These are phyloP conservation scores for Bradypodion pumilum DNA, from an alignment of 2,797 vertebrate genomes.

Conservation along the genomic window DNA sequence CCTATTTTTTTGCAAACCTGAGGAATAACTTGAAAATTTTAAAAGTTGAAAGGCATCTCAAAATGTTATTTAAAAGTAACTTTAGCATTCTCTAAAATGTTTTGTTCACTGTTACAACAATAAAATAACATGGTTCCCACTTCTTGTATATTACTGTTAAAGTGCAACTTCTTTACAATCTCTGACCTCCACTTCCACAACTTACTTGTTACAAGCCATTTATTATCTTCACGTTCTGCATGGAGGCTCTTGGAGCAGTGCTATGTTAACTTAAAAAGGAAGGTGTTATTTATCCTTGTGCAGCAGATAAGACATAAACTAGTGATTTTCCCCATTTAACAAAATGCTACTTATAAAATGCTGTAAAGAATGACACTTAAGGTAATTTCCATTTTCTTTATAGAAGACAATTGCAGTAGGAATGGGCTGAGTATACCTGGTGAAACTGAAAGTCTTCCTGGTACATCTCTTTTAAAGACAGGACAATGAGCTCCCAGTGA, in stretches of 20 bases:
- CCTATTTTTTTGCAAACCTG: too few relatives aligned
- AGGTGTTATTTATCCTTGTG: background rate
- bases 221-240: too few relatives aligned
- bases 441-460: conserved; percentile 5
- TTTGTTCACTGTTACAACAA: too few relatives aligned
- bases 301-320: background rate
- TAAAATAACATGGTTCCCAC: too few relatives aligned
- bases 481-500: conserved; percentile 7
- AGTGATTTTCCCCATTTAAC: background rate
- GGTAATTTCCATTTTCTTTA: conserved; percentile 9
- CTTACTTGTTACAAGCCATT: too few relatives aligned
- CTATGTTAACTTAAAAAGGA: background rate
- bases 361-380: background rate
- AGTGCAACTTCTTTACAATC: too few relatives aligned
- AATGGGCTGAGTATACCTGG: background rate
- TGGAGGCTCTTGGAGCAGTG: background rate
- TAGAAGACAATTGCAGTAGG: background rate
- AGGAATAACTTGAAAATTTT: too few relatives aligned
- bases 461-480: conserved; percentile 7
- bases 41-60: too few relatives aligned
- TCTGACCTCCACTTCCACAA: too few relatives aligned
- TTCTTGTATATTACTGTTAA: too few relatives aligned
- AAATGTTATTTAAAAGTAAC: too few relatives aligned
- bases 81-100: too few relatives aligned
- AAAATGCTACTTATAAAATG: conserved; percentile 4